Evolutionary conservation across 2,113 vertebrate genomes (phyloP).

Genomic region (Brachionichthys hirsutus): DNA sequence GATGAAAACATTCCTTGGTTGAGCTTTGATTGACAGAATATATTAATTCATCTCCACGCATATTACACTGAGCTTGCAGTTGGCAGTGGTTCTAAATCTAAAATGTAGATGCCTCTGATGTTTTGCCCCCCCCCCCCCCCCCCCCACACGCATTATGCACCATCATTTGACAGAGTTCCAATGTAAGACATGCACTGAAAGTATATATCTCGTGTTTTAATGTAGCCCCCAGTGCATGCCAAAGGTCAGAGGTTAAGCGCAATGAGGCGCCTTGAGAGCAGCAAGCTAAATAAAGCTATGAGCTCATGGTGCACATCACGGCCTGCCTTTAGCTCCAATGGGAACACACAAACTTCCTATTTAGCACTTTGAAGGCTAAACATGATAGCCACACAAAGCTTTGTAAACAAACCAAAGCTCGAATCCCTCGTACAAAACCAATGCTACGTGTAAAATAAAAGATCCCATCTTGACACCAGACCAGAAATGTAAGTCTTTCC

Average conservation of each 20-base stretch:
- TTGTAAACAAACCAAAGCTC: too few species aligned
- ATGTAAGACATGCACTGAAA: background rate
- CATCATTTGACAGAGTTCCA: too few species aligned
- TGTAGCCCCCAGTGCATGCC: slow-evolving; percentile 54
- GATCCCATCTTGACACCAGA: background rate
- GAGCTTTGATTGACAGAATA: background rate
- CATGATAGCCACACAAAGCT: too few species aligned
- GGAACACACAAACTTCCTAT: too few species aligned
- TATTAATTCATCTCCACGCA: background rate
- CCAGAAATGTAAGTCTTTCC: background rate
- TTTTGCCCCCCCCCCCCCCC: background rate
- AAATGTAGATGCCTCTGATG: background rate
- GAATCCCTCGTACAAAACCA: too few species aligned
- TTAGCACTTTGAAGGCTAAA: too few species aligned
- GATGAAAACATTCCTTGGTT: too few species aligned
- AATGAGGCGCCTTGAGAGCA: slow-evolving; percentile 41
- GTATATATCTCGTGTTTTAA: slow-evolving; percentile 38
- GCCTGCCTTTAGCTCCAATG: slow-evolving; percentile 42
- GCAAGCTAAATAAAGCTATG: slow-evolving; percentile 77
- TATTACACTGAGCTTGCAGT: background rate
- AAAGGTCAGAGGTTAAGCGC: slow-evolving; percentile 67
- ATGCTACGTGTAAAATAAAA: too few species aligned
- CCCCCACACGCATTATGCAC: background rate
- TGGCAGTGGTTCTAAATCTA: background rate
- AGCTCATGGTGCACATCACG: slow-evolving; percentile 69